Evolutionary conservation across 2,113 vertebrate genomes (phyloP).

Genomic region (Ahaetulla prasina): DNA sequence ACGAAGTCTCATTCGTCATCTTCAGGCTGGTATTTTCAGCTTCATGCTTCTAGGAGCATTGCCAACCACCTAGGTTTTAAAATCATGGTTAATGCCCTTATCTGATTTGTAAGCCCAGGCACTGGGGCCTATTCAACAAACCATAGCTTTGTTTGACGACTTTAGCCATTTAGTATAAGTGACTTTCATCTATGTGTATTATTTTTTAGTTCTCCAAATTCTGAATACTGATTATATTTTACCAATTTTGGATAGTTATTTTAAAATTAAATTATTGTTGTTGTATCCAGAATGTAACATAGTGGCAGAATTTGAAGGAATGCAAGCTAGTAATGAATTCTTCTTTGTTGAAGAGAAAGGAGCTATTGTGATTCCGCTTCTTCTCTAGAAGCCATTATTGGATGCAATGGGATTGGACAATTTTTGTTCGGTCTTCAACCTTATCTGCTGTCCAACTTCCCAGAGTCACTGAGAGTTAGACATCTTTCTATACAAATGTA

Average conservation of each 20-base stretch:
- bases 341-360: neutral
- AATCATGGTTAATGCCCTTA: neutral
- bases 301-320: neutral
- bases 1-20: no score
- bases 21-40: no score
- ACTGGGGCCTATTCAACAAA: neutral
- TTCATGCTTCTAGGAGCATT: no score
- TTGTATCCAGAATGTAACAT: neutral
- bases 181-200: conserved; percentile 27
- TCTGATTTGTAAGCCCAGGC: neutral
- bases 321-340: neutral
- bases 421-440: neutral
- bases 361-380: neutral
- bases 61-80: neutral
- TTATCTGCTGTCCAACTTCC: neutral
- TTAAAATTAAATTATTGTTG: neutral
- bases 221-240: neutral
- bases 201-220: neutral
- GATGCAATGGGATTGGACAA: neutral
- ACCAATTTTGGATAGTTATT: neutral
- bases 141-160: neutral
- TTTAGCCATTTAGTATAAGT: neutral
- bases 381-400: neutral
- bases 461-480: neutral
- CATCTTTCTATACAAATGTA: neutral